A percentile compares a stretch with the other conserved stretches of the same genome.
phyloP scores from a whole-genome alignment of 2,113 vertebrate genomes.

The Sakesphorus luctuosus region DNA sequence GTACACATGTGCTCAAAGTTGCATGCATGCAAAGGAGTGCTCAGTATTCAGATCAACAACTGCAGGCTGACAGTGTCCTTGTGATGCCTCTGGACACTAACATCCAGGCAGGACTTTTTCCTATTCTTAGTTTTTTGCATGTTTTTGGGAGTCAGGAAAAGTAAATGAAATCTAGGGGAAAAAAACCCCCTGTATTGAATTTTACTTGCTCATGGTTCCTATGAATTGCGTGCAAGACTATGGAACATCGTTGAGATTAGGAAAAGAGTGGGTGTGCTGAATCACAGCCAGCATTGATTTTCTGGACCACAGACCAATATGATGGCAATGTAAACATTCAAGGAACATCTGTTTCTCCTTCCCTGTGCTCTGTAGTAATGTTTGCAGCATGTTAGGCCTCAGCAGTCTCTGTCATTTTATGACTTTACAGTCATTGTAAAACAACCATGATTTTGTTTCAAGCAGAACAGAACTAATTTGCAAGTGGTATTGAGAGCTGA shows the following conservation, averaged over 20 bases:
- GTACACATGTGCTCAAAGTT: not conserved
- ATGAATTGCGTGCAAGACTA: not conserved
- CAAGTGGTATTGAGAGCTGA: not conserved
- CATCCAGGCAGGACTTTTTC: constrained; percentile 33
- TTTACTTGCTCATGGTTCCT: not conserved
- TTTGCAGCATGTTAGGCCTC: not conserved
- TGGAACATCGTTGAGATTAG: not conserved
- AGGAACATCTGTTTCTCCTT: not conserved
- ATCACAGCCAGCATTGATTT: not conserved
- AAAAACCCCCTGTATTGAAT: not conserved
- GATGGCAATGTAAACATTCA: not conserved
- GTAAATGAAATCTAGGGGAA: constrained; percentile 41
- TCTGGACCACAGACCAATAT: not conserved
- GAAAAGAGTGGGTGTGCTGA: not conserved
- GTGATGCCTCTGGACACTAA: not conserved
- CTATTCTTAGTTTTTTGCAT: constrained; percentile 28
- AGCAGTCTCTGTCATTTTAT: not conserved
- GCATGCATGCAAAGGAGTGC: not conserved
- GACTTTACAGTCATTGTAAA: not conserved
- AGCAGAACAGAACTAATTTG: not conserved
- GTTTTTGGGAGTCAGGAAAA: constrained; percentile 57
- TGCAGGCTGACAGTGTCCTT: not conserved
- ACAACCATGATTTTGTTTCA: not conserved
- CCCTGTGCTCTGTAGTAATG: not conserved
- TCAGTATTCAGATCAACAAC: not conserved